A percentile compares a stretch with the other conserved stretches of the same genome.
phyloP scores from a whole-genome alignment of 2,888 invertebrate species.

The Gibbula magus region DNA sequence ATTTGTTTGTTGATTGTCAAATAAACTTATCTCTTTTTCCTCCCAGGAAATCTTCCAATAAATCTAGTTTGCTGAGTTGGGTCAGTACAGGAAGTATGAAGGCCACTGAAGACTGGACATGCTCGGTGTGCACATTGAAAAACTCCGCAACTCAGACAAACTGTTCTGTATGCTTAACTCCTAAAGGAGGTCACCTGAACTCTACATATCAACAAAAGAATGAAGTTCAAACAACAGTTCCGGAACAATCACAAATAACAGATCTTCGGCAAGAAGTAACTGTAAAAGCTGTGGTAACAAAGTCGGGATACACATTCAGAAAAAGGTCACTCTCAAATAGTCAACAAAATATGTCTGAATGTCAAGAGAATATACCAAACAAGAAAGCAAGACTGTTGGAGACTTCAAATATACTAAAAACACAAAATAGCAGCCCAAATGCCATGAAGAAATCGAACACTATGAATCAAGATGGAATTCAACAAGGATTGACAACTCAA shows the following conservation, averaged over 20 bases:
- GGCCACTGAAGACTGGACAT: slow-evolving; percentile 49
- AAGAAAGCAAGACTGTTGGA: background rate
- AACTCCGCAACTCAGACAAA: slow-evolving; percentile 42
- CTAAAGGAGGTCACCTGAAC: slow-evolving; percentile 23
- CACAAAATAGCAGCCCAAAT: background rate
- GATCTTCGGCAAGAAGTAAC: background rate
- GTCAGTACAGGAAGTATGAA: slow-evolving; percentile 38
- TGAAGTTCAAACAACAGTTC: background rate
- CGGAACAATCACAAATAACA: background rate
- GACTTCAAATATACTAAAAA: background rate
- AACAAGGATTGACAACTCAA: background rate
- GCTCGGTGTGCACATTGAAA: slow-evolving; percentile 56
- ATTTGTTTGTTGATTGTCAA: no score
- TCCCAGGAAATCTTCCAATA: slow-evolving; percentile 53
- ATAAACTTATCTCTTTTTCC: background rate
- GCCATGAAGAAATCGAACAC: background rate
- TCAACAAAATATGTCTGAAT: background rate
- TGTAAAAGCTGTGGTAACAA: background rate
- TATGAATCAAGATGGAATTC: background rate
- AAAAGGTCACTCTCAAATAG: background rate
- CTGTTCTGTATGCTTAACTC: slow-evolving; percentile 50
- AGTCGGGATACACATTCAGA: background rate
- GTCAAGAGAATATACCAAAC: background rate
- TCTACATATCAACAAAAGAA: background rate
- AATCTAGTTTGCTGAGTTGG: slow-evolving; percentile 66